Evolutionary conservation across 2,888 invertebrate genomes (phyloP).

Genomic region (Machimus rusticus): DNA sequence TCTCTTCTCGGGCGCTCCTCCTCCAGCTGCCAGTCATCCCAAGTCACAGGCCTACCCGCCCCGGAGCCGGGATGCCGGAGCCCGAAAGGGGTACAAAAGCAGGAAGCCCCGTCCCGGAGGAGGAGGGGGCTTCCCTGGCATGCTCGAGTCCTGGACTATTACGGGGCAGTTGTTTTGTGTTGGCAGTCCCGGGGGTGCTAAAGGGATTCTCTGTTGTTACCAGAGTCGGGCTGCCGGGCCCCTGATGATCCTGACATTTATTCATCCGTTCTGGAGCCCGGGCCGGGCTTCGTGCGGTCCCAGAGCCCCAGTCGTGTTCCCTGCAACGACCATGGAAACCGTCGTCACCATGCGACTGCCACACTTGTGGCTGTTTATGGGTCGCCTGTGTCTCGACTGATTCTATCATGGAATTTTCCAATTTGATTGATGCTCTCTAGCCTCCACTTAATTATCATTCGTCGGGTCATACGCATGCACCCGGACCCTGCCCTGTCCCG

Average conservation of each 20-base stretch:
- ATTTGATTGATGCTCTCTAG: constrained; percentile 46
- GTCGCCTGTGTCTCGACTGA: constrained; percentile 31
- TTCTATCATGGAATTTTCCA: constrained; percentile 37
- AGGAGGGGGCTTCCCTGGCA: neutral
- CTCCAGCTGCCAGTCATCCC: neutral
- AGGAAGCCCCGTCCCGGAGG: neutral
- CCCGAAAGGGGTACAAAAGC: constrained; percentile 7
- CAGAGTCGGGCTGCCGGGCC: constrained; percentile 23
- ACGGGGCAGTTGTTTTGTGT: constrained; percentile 32
- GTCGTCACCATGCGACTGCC: neutral
- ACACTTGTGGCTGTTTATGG: constrained; percentile 33
- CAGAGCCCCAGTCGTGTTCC: constrained; percentile 4
- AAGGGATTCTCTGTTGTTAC: constrained; percentile 45
- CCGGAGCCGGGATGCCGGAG: neutral
- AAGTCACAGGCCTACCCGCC: neutral
- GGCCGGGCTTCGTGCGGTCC: neutral
- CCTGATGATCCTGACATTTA: constrained; percentile 37
- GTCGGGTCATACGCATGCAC: constrained; percentile 41
- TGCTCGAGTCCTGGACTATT: constrained; percentile 17
- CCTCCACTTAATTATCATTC: constrained; percentile 46
- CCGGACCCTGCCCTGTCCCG: neutral
- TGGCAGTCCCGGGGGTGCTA: constrained; percentile 41
- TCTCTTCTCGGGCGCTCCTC: neutral
- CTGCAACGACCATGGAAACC: constrained; percentile 11
- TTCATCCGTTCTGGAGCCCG: constrained; percentile 12